Evolutionary conservation across 2,888 invertebrate species (phyloP), one percentile per base, ranked within the genome.

Genomic region (Blera fallax): DNA sequence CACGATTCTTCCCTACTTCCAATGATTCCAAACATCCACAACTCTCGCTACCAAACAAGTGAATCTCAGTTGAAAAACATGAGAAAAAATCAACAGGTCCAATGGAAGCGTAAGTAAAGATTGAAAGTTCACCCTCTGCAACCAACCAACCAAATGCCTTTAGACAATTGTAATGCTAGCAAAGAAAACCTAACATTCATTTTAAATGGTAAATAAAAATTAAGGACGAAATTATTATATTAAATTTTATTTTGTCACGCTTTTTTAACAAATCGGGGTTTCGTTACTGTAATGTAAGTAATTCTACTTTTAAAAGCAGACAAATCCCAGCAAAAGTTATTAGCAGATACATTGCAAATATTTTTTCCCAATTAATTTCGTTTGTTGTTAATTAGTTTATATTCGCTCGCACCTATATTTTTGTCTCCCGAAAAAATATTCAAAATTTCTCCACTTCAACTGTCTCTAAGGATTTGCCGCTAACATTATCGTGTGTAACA

Each of bases 401-500:
- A 69, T 79, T 87, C 80, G 54, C 54, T 87, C 72, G 87, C 88
- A 88, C 88, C 87, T 87, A 87, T 84, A 87, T 88, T 87, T 60
- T 52, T 79, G 67, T 79, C 77, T 84, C 87, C 74, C 69, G 29
- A 74, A 67, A 60, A 45, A 43, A 64, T 64, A 29, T 32, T 37
- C 37, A 1, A 60, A 62, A 56, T 45, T 74, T 60, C 14, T 24
- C 14, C 24, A 24, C 43, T 52, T 11, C 32, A 60, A 58, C 16
- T 24, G n/a, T 72, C 37, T 45, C 27, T 62, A 16, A n/a, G 34
- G 45, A 6, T 40, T 14, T 62, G 14, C 24, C 3, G 1, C 76
- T 70, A 64, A 76, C 80, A 60, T 70, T 58, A 70, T 24, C 81
- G 80, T 67, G 64, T 84, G 45, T 62, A 54, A 84, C 43, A 74